Evolutionary conservation across 1,140 invertebrate genomes (phyloP), one percentile per base, ranked within the genome.

Genomic region (Drosophila pseudoobscura): DNA sequence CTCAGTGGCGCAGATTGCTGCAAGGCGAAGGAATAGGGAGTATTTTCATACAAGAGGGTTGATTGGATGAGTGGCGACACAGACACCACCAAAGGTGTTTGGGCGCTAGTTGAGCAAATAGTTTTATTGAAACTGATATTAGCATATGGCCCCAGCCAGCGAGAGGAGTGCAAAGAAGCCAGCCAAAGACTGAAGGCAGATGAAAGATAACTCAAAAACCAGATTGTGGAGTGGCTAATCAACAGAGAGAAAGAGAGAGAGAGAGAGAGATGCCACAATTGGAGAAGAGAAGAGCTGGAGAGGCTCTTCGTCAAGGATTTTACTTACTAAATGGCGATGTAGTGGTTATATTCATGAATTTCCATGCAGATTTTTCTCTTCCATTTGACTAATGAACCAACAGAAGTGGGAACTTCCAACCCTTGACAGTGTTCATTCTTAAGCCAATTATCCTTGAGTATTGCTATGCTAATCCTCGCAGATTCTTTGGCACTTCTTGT

Each of bases 121-220:
- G 71, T 75, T 75, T 75, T 75, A 57, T 65, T 75, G 53, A 51
- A 57, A 75, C 47, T 54, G 71, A 75, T 75, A 75, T 75, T 75
- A 75, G 71, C 71, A 75, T 75, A 75, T 75, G 71, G 53, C 72
- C 11, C 11, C 35, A 39, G 11, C 43, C 22, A 53, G 44, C 43
- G 43, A 17, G 15, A 17, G 9, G n/a, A 39, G 47, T 43, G 26
- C 55, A 45, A 50, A 31, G 9, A 55, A 49, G 46, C 26, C 39
- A 55, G 17, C 17, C 17, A 17, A 35, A 47, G 50, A 41, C n/a
- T 46, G 57, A 54, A 51, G 51, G 29, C 20, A 35, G 56, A 60
- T 22, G 57, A n/a, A 55, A 73, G 53, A 63, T 51, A 39, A 39
- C 29, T 13, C 13, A n/a, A 39, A 35, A 22, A 39, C 11, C 66